Conservation (phyloP, 2,797 vertebrate genomes). For the Rhadinocentrus ornatus region DNA sequence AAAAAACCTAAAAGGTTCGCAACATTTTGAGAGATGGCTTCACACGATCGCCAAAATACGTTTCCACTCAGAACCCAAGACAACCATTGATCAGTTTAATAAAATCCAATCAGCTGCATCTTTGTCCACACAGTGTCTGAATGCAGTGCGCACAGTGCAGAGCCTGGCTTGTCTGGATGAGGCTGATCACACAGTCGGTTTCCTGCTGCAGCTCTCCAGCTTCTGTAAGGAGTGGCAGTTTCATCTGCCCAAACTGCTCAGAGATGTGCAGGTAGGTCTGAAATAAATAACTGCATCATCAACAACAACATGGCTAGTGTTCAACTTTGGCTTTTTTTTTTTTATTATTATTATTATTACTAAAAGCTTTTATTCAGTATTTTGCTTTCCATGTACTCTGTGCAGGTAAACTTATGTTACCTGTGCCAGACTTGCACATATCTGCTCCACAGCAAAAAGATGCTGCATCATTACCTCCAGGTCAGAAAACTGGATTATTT, state of each 20-base stretch:
- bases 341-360: neutral
- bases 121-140: constrained; percentile 87
- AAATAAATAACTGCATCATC: neutral
- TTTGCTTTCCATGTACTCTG: neutral
- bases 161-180: constrained; percentile 95
- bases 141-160: constrained; percentile 93
- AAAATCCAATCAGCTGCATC: neutral
- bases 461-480: constrained; percentile 98
- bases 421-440: constrained; percentile 98
- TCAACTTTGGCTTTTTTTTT: no score
- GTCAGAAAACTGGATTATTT: constrained; percentile 71
- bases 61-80: no score
- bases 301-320: neutral
- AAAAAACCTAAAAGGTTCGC: neutral
- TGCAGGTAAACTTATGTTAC: constrained; percentile 94
- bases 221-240: constrained; percentile 98
- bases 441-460: constrained; percentile 97
- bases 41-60: no score
- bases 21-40: neutral
- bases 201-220: constrained; percentile 95
- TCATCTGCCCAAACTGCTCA: constrained; percentile 93
- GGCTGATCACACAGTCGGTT: constrained; percentile 96
- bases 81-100: no score
- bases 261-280: constrained; percentile 88
- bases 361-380: neutral